Percentiles rank a stretch among this genome's conserved stretches.
These are phyloP conservation scores for Drosophila biarmipes DNA, from an alignment of 1,140 invertebrate genomes.

Conservation along the genomic window DNA sequence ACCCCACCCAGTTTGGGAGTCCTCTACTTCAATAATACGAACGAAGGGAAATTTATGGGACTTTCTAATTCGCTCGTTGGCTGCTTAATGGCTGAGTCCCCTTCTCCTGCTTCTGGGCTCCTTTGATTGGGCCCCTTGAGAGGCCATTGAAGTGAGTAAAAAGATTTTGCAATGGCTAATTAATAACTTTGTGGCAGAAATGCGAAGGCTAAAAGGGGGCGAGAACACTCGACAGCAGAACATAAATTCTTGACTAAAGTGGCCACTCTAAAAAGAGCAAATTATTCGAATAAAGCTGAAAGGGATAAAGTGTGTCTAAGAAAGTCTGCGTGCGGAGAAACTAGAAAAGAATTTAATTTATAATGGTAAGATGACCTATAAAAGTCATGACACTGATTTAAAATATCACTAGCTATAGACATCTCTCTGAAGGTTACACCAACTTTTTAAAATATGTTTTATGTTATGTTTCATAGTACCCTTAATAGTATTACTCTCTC, in stretches of 20 bases:
- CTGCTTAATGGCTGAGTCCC: constrained; percentile 52
- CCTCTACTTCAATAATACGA: constrained; percentile 37
- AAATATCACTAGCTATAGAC: too few relatives aligned
- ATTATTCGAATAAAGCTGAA: neutral
- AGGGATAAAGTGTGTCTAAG: constrained; percentile 1
- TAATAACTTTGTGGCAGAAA: constrained; percentile 35
- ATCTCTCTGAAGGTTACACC: too few relatives aligned
- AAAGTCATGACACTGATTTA: too few relatives aligned
- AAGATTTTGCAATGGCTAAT: constrained; percentile 41
- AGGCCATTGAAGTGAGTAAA: constrained; percentile 33
- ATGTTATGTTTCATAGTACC: too few relatives aligned
- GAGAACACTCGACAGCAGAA: neutral
- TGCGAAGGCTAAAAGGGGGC: neutral
- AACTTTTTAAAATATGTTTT: too few relatives aligned
- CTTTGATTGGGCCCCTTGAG: constrained; percentile 16
- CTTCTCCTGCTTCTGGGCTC: neutral
- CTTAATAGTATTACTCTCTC: neutral
- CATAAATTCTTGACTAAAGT: constrained; percentile 7
- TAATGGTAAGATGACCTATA: neutral
- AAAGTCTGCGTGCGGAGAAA: neutral
- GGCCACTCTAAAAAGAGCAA: neutral
- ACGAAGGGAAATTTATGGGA: constrained; percentile 57
- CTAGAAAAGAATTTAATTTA: neutral
- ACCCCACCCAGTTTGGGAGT: constrained; percentile 5
- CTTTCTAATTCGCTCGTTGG: constrained; percentile 60